Evolutionary conservation across 92 coral and sea anemone species (phyloP), one percentile per base, ranked within the genome.

Genomic region (Metridium senile): DNA sequence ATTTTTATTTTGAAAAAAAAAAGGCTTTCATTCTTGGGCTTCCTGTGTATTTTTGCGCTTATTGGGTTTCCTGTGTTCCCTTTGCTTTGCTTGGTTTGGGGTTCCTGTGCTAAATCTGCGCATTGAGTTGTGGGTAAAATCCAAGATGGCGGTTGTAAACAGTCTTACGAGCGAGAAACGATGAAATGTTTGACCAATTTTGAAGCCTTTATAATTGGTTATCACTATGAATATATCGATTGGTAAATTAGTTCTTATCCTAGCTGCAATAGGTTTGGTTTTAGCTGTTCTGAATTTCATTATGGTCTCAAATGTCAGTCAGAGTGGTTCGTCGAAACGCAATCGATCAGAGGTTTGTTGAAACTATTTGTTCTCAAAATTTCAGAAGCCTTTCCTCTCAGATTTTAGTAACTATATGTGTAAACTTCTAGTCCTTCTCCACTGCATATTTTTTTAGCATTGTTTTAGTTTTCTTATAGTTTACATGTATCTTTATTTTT

Each of bases 251-350:
- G 79, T 87, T 64, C 62, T 78, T 10, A 20, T 74, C 28, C 78
- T 93, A 35, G 86, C 76, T 75, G 59, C 91, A 11, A 67, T 90
- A n/a, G 98, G 85, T 7, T 57, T 79, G 6, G 69, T 63, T 27
- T 54, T 93, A 70, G 90, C 81, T n/a, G 66, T 85, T 33, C 68
- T 90, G 9, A 93, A 93, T 84, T 51, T 93, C 32, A 74, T 87
- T 35, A 75, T 93, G 71, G 84, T 91, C 33, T 86, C 82, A 26
- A 79, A 64, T 11, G 57, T 79, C 65, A 57, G 35, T 22, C 57
- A 79, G 18, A 25, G 56, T 13, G 26, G 23, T 11, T 13, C 17
- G 17, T 28, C 71, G 16, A 58, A 22, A 6, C 31, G 43, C 71
- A 79, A 69, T 28, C 20, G 20, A 22, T 79, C 76, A 13, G 33